Evolutionary conservation across 2,797 vertebrate genomes (phyloP), one percentile per base, ranked within the genome.

Genomic region (Adrianichthys oophorus): DNA sequence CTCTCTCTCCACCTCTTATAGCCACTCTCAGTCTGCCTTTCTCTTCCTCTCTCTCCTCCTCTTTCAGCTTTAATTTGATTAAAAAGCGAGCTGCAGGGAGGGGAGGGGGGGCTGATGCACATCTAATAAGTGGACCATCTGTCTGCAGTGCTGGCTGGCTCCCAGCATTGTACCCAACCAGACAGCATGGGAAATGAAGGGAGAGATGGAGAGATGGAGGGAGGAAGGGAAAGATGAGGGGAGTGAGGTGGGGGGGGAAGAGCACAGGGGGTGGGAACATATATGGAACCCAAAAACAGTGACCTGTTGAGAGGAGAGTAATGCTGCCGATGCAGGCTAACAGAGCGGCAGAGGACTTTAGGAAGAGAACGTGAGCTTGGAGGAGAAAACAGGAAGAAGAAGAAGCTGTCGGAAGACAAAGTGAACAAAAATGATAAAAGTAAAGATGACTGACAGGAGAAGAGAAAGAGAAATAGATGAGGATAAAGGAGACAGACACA

Each of bases 101-200:
- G 92, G 94, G 94, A 93, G 94, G 92, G 93, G 75, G 93, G 85
- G 72, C 80, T 93, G 94, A 94, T 95, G 94, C 95, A 95, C 95
- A 96, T 95, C 95, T 96, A 96, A 96, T 96, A 95, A 96, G 94
- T 95, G 92, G 91, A 93, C 95, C 95, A 97, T 97, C 95, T 97
- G 95, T 94, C 95, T 94, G 91, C 90, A 89, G 93, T 88, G 90
- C 94, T 96, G 95, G 95, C 95, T 90, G 86, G 90, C 93, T 93
- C 94, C 95, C 95, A 96, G 94, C 94, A 95, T 95, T 95, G 93
- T 95, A 92, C 93, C 90, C 90, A 85, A 90, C 90, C 86, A 87
- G 89, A 88, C 90, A 88, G 85, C 87, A 89, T 81, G 85, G 85
- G 79, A 84, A 79, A 84, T 72, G 79, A 66, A 74, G 68, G 65